A percentile compares a stretch with the other conserved stretches of the same genome.
Evolutionary conservation across 2,797 vertebrate species (phyloP).

Genomic region (Liparis tanakae): DNA sequence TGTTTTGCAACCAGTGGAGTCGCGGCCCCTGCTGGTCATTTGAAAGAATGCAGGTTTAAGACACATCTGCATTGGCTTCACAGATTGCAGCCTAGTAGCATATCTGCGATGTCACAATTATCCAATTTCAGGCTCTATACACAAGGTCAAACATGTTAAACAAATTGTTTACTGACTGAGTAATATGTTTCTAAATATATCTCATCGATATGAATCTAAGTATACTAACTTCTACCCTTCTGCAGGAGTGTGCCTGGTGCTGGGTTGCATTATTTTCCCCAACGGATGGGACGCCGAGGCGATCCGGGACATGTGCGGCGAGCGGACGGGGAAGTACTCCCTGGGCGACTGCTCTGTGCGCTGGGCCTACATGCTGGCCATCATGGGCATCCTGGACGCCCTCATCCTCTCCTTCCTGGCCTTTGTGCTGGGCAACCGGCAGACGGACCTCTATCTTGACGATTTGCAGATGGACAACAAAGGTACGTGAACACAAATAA

Average conservation of each 20-base stretch:
- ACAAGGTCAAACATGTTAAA: no score
- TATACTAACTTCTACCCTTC: no score
- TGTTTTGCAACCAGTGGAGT: no score
- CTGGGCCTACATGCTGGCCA: constrained; percentile 98
- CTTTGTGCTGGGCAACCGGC: constrained; percentile 96
- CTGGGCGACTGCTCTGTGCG: constrained; percentile 95
- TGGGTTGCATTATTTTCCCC: constrained; percentile 97
- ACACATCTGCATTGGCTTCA: no score
- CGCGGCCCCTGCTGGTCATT: no score
- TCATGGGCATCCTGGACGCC: constrained; percentile 96
- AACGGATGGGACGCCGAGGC: constrained; percentile 96
- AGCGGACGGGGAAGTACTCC: constrained; percentile 93
- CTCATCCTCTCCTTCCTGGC: constrained; percentile 97
- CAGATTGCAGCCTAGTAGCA: no score
- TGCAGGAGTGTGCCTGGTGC: constrained; percentile 93
- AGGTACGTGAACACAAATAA: constrained; percentile 76
- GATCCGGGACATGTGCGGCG: constrained; percentile 94
- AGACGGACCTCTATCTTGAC: constrained; percentile 92
- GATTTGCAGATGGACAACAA: constrained; percentile 94
- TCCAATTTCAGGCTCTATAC: no score
- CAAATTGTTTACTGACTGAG: no score
- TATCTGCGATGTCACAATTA: no score
- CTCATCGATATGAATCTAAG: no score
- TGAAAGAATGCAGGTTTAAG: no score
- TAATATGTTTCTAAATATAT: no score